Evolutionary conservation across 2,113 vertebrate genomes (phyloP).

Genomic region (Etheostoma cragini): DNA sequence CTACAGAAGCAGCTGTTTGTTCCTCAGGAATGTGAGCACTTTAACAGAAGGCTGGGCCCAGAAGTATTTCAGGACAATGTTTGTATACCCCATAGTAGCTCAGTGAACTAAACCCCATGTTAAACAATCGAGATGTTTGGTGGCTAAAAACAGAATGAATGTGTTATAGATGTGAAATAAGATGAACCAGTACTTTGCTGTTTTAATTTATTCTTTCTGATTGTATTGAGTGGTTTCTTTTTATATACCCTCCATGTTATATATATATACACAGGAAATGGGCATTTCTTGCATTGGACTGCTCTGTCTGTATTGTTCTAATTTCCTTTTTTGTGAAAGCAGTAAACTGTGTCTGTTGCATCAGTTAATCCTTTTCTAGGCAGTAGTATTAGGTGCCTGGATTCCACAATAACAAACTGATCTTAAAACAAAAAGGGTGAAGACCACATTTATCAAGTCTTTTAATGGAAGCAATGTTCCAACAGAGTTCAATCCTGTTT

Average conservation of each 20-base stretch:
- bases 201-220: slow-evolving; percentile 58
- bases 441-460: slow-evolving; percentile 15
- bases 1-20: slow-evolving; percentile 72
- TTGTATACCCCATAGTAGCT: slow-evolving; percentile 70
- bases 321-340: slow-evolving; percentile 39
- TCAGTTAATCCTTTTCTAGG: slow-evolving; percentile 24
- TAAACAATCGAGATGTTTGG: slow-evolving; percentile 32
- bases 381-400: slow-evolving; percentile 11
- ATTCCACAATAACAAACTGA: slow-evolving; percentile 33
- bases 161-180: slow-evolving; percentile 65
- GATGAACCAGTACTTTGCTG: slow-evolving; percentile 43
- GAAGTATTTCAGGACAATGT: slow-evolving; percentile 68
- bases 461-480: slow-evolving; percentile 23
- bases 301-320: slow-evolving; percentile 10
- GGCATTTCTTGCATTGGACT: slow-evolving; percentile 6
- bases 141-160: slow-evolving; percentile 47
- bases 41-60: slow-evolving; percentile 62
- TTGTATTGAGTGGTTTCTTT: slow-evolving; percentile 53
- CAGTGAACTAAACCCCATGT: slow-evolving; percentile 36
- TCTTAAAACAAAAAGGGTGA: slow-evolving; percentile 3
- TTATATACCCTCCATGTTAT: slow-evolving; percentile 11
- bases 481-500: neutral
- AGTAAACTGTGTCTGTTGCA: slow-evolving; percentile 14
- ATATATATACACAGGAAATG: slow-evolving; percentile 42
- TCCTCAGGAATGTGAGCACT: slow-evolving; percentile 80